A percentile compares a stretch with the other conserved stretches of the same genome.
Evolutionary conservation across 37 sponge, comb jelly and placozoan genomes (phyloP).

Genomic region (Oscarella lobularis): DNA sequence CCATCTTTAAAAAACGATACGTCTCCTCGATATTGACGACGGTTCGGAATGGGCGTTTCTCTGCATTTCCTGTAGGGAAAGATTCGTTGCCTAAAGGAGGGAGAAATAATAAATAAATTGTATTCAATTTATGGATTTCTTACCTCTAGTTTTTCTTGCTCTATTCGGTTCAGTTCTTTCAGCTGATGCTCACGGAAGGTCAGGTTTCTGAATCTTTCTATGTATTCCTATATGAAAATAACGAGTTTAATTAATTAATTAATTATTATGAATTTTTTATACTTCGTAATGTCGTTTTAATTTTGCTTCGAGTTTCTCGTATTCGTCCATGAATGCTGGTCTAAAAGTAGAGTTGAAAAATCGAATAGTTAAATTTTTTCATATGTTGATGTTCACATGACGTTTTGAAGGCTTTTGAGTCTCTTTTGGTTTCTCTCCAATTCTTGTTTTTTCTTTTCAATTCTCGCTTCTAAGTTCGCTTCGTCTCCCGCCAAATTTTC

Average conservation of each 20-base stretch:
- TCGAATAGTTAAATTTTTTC: too few species aligned
- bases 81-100: too few species aligned
- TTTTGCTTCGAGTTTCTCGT: slow-evolving; percentile 76
- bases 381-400: slow-evolving; percentile 30
- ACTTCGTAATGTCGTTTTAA: slow-evolving; percentile 67
- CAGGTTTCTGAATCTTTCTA: slow-evolving; percentile 83
- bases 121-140: too few species aligned
- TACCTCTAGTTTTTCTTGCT: slow-evolving; percentile 78
- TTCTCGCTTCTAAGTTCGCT: slow-evolving; percentile 78
- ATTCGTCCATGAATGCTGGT: slow-evolving; percentile 97
- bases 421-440: slow-evolving; percentile 87
- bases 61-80: too few species aligned
- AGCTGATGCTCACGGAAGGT: slow-evolving; percentile 84
- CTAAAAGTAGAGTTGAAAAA: too few species aligned
- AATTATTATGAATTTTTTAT: too few species aligned
- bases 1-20: too few species aligned
- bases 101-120: too few species aligned
- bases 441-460: slow-evolving; percentile 89
- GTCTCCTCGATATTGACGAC: too few species aligned
- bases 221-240: slow-evolving; percentile 44
- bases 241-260: too few species aligned
- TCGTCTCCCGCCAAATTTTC: slow-evolving; percentile 87
- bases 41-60: too few species aligned
- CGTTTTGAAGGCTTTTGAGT: slow-evolving; percentile 73
- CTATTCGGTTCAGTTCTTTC: slow-evolving; percentile 55